Evolutionary conservation across 35 echinoderm and acorn worm genomes (phyloP).

Genomic region (Ophioderma brevispina): DNA sequence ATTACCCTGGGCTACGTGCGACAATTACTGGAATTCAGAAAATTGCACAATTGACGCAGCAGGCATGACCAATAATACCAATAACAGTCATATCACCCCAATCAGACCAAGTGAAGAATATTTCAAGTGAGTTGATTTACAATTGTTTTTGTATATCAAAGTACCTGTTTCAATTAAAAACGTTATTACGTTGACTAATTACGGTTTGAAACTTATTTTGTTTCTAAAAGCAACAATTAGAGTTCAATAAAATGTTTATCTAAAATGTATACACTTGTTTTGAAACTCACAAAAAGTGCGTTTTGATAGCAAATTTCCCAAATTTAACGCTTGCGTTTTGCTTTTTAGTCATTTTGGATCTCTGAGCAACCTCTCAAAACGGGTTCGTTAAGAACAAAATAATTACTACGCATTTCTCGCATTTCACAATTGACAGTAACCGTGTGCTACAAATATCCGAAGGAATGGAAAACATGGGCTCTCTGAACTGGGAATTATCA

Average conservation of each 20-base stretch:
- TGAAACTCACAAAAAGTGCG: too few species aligned
- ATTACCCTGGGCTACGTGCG: conserved; percentile 76
- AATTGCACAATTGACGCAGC: conserved; percentile 29
- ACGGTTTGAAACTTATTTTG: too few species aligned
- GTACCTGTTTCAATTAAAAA: too few species aligned
- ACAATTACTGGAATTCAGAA: conserved; percentile 87
- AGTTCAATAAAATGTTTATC: too few species aligned
- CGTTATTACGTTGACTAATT: too few species aligned
- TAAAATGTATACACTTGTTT: too few species aligned
- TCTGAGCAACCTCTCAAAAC: background rate
- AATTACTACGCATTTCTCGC: too few species aligned
- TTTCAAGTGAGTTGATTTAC: too few species aligned
- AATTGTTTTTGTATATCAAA: too few species aligned
- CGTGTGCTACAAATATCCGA: conserved; percentile 60
- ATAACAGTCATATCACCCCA: background rate
- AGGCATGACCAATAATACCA: conserved; percentile 8
- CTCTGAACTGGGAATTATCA: conserved; percentile 68
- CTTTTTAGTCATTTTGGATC: background rate
- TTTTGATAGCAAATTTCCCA: background rate
- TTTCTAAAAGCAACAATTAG: too few species aligned
- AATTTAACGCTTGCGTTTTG: background rate
- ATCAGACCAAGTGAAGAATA: conserved; percentile 72
- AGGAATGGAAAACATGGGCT: conserved; percentile 67
- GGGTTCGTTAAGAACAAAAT: background rate
- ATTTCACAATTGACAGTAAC: conserved; percentile 54